Conservation (phyloP, 2,113 vertebrate species). For the Phrynosoma blainvillii region DNA sequence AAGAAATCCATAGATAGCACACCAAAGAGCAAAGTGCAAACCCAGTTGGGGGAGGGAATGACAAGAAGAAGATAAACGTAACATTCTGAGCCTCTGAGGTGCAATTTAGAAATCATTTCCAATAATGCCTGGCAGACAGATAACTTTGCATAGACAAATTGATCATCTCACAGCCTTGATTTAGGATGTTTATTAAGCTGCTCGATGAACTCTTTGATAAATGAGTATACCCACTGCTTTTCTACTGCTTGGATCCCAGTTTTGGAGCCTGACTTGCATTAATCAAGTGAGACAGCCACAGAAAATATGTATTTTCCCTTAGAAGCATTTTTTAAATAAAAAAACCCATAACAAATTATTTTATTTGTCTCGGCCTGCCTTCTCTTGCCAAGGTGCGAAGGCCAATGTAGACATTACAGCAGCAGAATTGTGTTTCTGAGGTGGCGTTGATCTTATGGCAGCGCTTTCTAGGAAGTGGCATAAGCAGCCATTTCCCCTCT, state of each 20-base stretch:
- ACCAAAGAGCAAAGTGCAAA: slow-evolving; percentile 27
- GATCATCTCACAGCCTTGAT: neutral
- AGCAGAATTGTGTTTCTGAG: neutral
- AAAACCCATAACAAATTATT: neutral
- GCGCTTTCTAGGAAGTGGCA: neutral
- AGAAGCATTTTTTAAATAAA: neutral
- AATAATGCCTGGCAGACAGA: slow-evolving; percentile 14
- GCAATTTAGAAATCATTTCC: slow-evolving; percentile 19
- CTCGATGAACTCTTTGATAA: slow-evolving; percentile 12
- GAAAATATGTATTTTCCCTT: neutral
- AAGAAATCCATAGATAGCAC: slow-evolving; percentile 13
- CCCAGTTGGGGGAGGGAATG: neutral
- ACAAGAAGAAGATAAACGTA: neutral
- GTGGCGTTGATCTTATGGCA: neutral
- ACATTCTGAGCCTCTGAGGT: slow-evolving; percentile 9
- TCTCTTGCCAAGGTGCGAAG: neutral
- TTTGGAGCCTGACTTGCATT: neutral
- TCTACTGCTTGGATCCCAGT: neutral
- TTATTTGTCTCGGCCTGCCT: neutral
- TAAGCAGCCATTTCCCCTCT: no score
- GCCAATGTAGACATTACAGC: neutral
- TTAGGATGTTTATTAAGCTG: neutral
- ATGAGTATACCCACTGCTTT: slow-evolving; percentile 10
- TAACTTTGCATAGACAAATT: slow-evolving; percentile 13
- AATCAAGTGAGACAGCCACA: neutral